These are phyloP conservation scores for Istiophorus platypterus DNA, from an alignment of 2,113 vertebrate genomes.

Conservation along the genomic window DNA sequence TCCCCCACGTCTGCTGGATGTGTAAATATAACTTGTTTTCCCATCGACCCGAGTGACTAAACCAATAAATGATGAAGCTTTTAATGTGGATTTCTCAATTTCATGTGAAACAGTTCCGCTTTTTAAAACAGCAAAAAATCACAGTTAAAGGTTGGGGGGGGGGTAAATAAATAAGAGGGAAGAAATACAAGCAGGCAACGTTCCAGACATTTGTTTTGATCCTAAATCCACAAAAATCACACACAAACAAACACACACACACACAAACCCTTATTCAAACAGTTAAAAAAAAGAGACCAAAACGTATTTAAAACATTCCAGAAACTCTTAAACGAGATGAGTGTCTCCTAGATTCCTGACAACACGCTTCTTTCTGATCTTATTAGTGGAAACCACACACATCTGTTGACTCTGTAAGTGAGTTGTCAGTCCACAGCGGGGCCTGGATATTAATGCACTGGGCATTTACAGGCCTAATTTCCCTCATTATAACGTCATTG, in stretches of 20 bases:
- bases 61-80: neutral
- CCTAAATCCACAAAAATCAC: neutral
- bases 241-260: neutral
- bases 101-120: no score
- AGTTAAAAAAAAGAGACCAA: no score
- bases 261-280: slow-evolving; percentile 11
- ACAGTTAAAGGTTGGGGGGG: no score
- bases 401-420: neutral
- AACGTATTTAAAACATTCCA: neutral
- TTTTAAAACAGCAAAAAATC: neutral
- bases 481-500: slow-evolving; percentile 9
- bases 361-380: neutral
- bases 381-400: slow-evolving; percentile 31
- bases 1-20: neutral
- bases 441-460: slow-evolving; percentile 1
- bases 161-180: neutral
- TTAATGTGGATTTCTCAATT: neutral
- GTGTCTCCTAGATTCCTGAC: neutral
- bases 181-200: neutral
- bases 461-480: neutral
- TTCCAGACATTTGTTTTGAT: neutral
- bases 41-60: neutral
- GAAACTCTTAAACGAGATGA: neutral
- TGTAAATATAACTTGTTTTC: neutral
- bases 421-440: neutral